These are phyloP conservation scores for Triplophysa rosa DNA, from an alignment of 2,113 vertebrate genomes.

Conservation along the genomic window DNA sequence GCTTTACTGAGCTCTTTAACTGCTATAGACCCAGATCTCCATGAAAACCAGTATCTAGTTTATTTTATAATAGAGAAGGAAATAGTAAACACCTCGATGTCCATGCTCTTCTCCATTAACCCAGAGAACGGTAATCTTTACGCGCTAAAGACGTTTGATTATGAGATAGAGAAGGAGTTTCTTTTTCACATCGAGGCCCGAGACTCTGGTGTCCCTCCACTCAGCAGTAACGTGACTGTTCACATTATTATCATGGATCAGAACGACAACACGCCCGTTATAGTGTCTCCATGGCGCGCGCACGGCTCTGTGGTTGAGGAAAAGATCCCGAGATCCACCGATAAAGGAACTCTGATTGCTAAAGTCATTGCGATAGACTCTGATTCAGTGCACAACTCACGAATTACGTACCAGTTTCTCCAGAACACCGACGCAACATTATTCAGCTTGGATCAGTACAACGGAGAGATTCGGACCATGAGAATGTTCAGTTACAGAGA, in stretches of 20 bases:
- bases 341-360: constrained; percentile 50
- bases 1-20: constrained; percentile 50
- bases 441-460: constrained; percentile 62
- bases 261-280: constrained; percentile 72
- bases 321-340: constrained; percentile 59
- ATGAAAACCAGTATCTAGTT: constrained; percentile 56
- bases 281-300: constrained; percentile 68
- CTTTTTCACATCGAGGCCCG: constrained; percentile 53
- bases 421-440: constrained; percentile 69
- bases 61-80: constrained; percentile 60
- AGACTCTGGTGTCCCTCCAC: constrained; percentile 54
- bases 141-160: constrained; percentile 58
- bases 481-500: constrained; percentile 74
- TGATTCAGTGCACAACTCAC: constrained; percentile 68
- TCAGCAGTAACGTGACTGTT: constrained; percentile 69
- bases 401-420: constrained; percentile 70
- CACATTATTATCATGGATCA: constrained; percentile 75
- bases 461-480: constrained; percentile 49
- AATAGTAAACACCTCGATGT: constrained; percentile 54
- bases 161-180: constrained; percentile 55
- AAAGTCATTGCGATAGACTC: constrained; percentile 66
- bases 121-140: constrained; percentile 60
- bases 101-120: constrained; percentile 61
- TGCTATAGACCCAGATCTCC: constrained; percentile 54
- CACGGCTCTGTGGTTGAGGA: constrained; percentile 70